A percentile compares a stretch with the other conserved stretches of the same genome.
Conservation (phyloP, 1,140 invertebrate species). For the Drosophila sechellia region DNA sequence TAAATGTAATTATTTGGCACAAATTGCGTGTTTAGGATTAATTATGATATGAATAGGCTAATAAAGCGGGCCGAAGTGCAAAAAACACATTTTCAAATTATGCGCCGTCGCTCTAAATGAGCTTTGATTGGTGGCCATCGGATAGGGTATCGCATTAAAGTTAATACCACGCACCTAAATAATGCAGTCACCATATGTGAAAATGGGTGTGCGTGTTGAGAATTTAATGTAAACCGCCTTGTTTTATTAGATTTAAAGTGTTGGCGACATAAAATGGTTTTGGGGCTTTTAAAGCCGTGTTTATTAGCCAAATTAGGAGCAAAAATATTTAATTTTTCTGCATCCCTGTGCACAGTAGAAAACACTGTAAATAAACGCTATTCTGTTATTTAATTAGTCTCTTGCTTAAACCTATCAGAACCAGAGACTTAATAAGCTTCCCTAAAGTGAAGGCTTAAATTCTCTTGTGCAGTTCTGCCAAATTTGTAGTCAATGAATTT, state of each 20-base stretch:
- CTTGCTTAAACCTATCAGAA: too few species aligned
- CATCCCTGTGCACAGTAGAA: too few species aligned
- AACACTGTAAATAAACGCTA: too few species aligned
- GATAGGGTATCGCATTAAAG: slow-evolving; percentile 59
- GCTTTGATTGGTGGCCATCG: slow-evolving; percentile 51
- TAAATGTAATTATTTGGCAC: slow-evolving; percentile 82
- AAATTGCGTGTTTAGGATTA: slow-evolving; percentile 83
- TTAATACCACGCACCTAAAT: slow-evolving; percentile 53
- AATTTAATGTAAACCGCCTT: slow-evolving; percentile 35
- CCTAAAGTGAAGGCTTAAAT: too few species aligned
- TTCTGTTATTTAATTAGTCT: too few species aligned
- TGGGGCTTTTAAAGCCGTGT: neutral
- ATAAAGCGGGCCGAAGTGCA: slow-evolving; percentile 71
- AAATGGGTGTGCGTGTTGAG: slow-evolving; percentile 49
- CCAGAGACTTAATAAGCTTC: too few species aligned
- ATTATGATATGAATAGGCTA: slow-evolving; percentile 78
- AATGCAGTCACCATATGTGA: slow-evolving; percentile 22
- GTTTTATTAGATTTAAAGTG: slow-evolving; percentile 28
- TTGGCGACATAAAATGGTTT: neutral
- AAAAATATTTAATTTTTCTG: too few species aligned
- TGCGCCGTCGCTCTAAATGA: slow-evolving; percentile 54
- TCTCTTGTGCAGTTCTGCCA: neutral
- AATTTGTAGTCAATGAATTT: slow-evolving; percentile 18
- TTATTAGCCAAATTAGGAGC: neutral
- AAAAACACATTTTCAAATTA: slow-evolving; percentile 75